Evolutionary conservation across 2,888 invertebrate genomes (phyloP), one percentile per base, ranked within the genome.

Genomic region (Uropetala carovei): DNA sequence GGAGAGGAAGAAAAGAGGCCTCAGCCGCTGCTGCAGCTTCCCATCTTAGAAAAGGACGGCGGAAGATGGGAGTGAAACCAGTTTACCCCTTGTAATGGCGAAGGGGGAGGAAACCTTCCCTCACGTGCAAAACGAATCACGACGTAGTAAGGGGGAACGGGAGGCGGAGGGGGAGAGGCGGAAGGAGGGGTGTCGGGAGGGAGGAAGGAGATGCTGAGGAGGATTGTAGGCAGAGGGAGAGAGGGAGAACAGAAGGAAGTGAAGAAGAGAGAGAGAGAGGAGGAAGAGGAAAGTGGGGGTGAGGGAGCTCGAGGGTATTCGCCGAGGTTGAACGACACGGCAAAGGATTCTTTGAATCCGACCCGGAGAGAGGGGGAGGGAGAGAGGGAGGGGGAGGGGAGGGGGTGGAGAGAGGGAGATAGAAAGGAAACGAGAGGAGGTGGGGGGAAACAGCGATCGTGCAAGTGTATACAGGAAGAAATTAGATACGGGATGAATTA

Each of bases 61-160:
- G 89, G 89, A 64, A 89, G 30, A 89, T 89, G 60, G 89, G 89
- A 89, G 16, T 64, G 89, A 64, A 89, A 89, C 89, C 89, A 89
- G 89, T 89, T 89, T 89, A 89, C 64, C 43, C 64, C 89, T 89
- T 16, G 68, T 64, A 64, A 60, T 30, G 86, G n/a, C 13, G 86
- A 22, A 58, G 86, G 16, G 43, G 56, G 13, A 18, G 43, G 18
- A n/a, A 57, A 86, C 60, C 60, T 60, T 86, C 60, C 86, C 30
- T 59, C n/a, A 60, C 89, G 89, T 68, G 64, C 89, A 89, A 43
- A 89, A 68, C 43, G 89, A 89, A 89, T 43, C 56, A 64, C 64
- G 89, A 18, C 64, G 89, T 89, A 89, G 89, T 89, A 89, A 89
- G 58, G 58, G 58, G 58, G 86, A 82, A 13, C 82, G 13, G 82